Percentiles rank a stretch among this genome's conserved stretches.
Evolutionary conservation across 2,888 invertebrate genomes (phyloP).

Genomic region (Lasioglossum leucozonium): DNA sequence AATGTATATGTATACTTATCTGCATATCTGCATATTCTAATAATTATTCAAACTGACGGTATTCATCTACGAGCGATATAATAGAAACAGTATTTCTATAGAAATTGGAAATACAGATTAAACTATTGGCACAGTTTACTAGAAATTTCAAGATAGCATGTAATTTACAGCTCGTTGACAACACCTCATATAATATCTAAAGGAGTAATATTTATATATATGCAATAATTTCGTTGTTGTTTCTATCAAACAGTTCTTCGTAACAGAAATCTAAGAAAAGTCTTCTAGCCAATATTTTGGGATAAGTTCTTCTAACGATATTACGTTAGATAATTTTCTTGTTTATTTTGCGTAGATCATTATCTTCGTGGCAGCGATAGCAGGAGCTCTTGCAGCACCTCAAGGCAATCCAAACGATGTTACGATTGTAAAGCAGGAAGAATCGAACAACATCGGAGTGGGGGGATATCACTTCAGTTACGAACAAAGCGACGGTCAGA

Average conservation of each 20-base stretch:
- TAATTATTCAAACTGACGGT: too few species aligned
- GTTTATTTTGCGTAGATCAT: conserved; percentile 57
- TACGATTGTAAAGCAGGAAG: conserved; percentile 81
- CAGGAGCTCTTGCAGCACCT: conserved; percentile 77
- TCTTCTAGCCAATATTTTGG: not conserved
- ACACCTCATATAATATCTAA: too few species aligned
- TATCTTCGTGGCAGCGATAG: conserved; percentile 70
- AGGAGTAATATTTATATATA: too few species aligned
- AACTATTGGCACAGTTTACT: too few species aligned
- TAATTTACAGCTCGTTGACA: too few species aligned
- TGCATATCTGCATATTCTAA: too few species aligned
- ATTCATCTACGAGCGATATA: too few species aligned
- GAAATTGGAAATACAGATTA: not conserved
- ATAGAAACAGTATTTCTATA: not conserved
- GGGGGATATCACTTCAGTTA: conserved; percentile 83
- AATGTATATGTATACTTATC: too few species aligned
- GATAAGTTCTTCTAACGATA: not conserved
- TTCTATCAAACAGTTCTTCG: not conserved
- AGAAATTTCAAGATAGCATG: too few species aligned
- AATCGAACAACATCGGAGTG: conserved; percentile 82
- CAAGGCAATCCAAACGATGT: conserved; percentile 79
- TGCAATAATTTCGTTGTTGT: too few species aligned
- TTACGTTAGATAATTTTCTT: not conserved
- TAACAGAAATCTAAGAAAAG: not conserved
- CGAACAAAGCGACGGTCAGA: conserved; percentile 83